Evolutionary conservation across 2,797 vertebrate species (phyloP).

Genomic region (Basileuterus tristriatus): DNA sequence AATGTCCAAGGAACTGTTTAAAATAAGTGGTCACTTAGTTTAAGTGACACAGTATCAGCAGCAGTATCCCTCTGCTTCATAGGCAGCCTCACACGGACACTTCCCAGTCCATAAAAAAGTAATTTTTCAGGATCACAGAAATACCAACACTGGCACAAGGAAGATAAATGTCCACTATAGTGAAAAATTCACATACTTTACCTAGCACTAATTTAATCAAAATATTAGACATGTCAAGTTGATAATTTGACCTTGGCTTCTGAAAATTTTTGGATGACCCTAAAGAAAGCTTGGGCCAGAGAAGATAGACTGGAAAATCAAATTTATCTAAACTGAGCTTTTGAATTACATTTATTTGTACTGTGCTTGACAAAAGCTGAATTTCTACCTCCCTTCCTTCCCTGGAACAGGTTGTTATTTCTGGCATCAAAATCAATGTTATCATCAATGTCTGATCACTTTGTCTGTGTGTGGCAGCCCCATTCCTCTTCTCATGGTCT

Average conservation of each 20-base stretch:
- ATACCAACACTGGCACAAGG: neutral
- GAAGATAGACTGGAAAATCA: neutral
- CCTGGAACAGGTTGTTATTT: neutral
- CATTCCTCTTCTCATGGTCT: neutral
- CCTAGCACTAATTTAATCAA: neutral
- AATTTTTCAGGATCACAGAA: slow-evolving; percentile 14
- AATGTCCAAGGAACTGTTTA: neutral
- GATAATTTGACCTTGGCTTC: neutral
- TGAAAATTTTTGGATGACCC: neutral
- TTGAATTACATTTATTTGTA: neutral
- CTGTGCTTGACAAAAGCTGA: neutral
- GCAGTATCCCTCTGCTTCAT: neutral
- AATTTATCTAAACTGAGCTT: neutral
- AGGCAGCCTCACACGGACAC: neutral
- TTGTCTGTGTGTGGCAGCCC: neutral
- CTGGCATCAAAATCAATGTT: neutral
- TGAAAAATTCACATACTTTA: neutral
- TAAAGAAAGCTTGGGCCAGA: neutral
- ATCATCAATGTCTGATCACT: neutral
- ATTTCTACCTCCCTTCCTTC: neutral
- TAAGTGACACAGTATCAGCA: neutral
- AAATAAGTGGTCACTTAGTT: neutral
- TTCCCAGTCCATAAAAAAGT: neutral
- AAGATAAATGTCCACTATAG: neutral
- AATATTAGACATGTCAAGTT: neutral